Evolutionary conservation across 2,113 vertebrate species (phyloP).

Genomic region (Diadophis punctatus): DNA sequence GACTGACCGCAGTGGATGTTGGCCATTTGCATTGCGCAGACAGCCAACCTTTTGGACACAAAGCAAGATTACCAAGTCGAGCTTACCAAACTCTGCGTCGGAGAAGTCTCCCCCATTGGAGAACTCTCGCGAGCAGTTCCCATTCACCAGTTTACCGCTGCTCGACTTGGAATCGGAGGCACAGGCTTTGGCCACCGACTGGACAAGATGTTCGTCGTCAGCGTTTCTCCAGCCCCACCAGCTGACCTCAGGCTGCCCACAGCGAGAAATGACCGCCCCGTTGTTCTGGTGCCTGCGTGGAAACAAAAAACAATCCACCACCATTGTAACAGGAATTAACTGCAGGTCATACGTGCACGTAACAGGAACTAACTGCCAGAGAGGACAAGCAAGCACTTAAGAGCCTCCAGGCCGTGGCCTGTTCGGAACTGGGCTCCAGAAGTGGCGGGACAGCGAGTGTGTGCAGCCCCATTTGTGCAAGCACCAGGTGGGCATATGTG

Average conservation of each 20-base stretch:
- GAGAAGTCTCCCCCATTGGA: constrained; percentile 81
- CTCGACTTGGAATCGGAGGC: constrained; percentile 79
- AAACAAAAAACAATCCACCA: background rate
- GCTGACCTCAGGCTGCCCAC: constrained; percentile 96
- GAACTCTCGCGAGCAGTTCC: constrained; percentile 72
- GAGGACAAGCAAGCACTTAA: background rate
- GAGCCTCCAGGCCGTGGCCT: no score
- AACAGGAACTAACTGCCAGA: background rate
- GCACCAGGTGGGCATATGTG: no score
- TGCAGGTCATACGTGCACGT: background rate
- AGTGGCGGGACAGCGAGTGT: no score
- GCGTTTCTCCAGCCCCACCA: constrained; percentile 99
- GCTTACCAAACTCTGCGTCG: constrained; percentile 89
- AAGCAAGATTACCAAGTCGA: fast-evolving
- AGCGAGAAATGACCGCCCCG: constrained; percentile 93
- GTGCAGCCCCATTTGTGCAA: no score
- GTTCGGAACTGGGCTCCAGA: no score
- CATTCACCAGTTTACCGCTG: constrained; percentile 69
- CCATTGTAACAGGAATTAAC: fast-evolving
- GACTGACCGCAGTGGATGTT: background rate
- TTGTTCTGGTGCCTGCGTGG: constrained; percentile 85
- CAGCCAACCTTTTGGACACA: background rate
- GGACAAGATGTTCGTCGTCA: constrained; percentile 93
- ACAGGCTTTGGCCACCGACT: constrained; percentile 93
- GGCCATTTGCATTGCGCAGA: background rate